phyloP scores from a whole-genome alignment of 2,888 invertebrate species.

The Leptinotarsa rubiginosa region DNA sequence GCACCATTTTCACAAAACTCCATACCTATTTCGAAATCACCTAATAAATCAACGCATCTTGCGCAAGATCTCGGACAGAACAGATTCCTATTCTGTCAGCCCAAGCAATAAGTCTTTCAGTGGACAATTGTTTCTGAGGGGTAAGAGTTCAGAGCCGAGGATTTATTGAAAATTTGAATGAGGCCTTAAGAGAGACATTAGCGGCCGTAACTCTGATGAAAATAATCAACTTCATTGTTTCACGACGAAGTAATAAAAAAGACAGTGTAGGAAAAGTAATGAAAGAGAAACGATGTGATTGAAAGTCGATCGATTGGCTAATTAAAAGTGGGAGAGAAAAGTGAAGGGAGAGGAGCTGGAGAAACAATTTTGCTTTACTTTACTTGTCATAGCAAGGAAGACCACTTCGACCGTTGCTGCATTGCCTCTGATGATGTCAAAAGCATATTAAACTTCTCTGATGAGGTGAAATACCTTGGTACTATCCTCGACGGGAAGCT shows the following conservation, averaged over 20 bases:
- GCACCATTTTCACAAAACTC: too few species aligned
- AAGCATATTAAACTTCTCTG: too few species aligned
- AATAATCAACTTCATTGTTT: slow-evolving; percentile 5
- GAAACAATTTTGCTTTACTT: too few species aligned
- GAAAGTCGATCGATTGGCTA: slow-evolving; percentile 5
- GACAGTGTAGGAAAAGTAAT: not conserved
- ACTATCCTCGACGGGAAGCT: too few species aligned
- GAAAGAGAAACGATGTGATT: not conserved
- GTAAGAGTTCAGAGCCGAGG: not conserved
- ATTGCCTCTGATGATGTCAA: too few species aligned
- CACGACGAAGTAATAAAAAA: not conserved
- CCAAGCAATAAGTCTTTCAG: not conserved
- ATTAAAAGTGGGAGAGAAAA: not conserved
- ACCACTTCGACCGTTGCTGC: too few species aligned
- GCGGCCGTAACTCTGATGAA: not conserved
- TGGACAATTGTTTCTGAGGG: not conserved
- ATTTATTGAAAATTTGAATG: not conserved
- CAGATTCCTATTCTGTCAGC: not conserved
- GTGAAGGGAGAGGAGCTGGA: not conserved
- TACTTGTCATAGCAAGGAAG: too few species aligned
- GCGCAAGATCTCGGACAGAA: not conserved
- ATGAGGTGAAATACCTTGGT: too few species aligned
- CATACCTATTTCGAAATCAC: too few species aligned
- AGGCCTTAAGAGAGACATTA: not conserved
- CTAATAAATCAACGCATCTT: not conserved